Evolutionary conservation across 23 tunicate genomes (phyloP).

Genomic region (Diplosoma virens): DNA sequence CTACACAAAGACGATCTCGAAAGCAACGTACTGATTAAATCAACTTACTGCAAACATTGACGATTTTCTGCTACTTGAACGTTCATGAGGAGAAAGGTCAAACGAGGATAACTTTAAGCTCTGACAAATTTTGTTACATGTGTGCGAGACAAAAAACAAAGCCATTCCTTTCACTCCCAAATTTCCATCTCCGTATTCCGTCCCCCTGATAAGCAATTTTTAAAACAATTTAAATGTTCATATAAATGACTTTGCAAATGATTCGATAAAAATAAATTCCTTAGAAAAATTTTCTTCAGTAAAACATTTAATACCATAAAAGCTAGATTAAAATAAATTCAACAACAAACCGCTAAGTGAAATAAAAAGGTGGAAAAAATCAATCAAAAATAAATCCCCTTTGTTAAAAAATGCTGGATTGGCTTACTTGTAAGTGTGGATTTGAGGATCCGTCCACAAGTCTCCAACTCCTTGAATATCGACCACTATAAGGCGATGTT

Average conservation of each 20-base stretch:
- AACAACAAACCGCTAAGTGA: too few species aligned
- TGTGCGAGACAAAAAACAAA: constrained; percentile 84
- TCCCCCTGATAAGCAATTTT: constrained; percentile 66
- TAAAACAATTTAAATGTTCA: too few species aligned
- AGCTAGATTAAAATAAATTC: too few species aligned
- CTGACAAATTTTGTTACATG: constrained; percentile 84
- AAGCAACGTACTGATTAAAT: too few species aligned
- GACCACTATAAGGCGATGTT: constrained; percentile 88
- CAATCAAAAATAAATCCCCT: too few species aligned
- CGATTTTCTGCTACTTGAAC: constrained; percentile 45
- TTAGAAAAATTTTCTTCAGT: too few species aligned
- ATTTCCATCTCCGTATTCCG: constrained; percentile 97
- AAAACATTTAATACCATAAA: too few species aligned
- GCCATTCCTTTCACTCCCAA: constrained; percentile 94
- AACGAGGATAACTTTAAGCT: constrained; percentile 86
- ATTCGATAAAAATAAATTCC: too few species aligned
- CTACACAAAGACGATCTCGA: too few species aligned
- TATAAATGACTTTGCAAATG: too few species aligned
- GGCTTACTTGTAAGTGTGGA: constrained; percentile 91
- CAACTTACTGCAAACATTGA: constrained; percentile 57
- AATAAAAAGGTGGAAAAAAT: too few species aligned
- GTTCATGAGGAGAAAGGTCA: constrained; percentile 68
- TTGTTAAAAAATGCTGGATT: background rate
- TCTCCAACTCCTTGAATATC: constrained; percentile 98
- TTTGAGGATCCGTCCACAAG: constrained; percentile 98